phyloP scores from a whole-genome alignment of 1,140 invertebrate genomes.

The Drosophila aff. region DNA sequence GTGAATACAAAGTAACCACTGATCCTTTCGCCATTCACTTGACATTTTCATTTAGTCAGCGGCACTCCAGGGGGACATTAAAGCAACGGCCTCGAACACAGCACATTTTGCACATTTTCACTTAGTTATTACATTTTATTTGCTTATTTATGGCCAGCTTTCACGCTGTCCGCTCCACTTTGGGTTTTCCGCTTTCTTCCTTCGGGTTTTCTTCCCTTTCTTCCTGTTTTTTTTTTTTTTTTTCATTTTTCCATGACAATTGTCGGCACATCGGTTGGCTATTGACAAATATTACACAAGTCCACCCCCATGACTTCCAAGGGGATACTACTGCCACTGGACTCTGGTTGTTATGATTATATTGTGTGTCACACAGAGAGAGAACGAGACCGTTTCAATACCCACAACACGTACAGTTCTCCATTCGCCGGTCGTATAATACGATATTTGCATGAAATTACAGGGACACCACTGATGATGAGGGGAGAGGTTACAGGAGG shows the following conservation, averaged over 20 bases:
- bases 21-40: constrained; percentile 34
- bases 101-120: constrained; percentile 66
- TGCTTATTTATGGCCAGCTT: constrained; percentile 70
- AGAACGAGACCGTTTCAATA: constrained; percentile 61
- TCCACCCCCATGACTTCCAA: constrained; percentile 6
- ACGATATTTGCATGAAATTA: constrained; percentile 82
- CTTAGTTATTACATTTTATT: constrained; percentile 78
- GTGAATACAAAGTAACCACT: constrained; percentile 22
- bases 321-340: constrained; percentile 2
- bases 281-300: constrained; percentile 78
- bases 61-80: constrained; percentile 53
- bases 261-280: constrained; percentile 66
- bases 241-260: constrained; percentile 56
- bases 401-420: constrained; percentile 76
- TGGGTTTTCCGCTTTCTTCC: constrained; percentile 16
- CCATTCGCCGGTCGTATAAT: constrained; percentile 64
- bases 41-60: constrained; percentile 41
- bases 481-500: constrained; percentile 4
- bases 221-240: background rate
- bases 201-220: constrained; percentile 8
- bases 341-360: constrained; percentile 73
- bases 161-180: constrained; percentile 46
- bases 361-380: constrained; percentile 53
- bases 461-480: constrained; percentile 41
- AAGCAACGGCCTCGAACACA: constrained; percentile 26